Conservation (phyloP, 2,113 vertebrate genomes). For the Notechis scutatus region DNA sequence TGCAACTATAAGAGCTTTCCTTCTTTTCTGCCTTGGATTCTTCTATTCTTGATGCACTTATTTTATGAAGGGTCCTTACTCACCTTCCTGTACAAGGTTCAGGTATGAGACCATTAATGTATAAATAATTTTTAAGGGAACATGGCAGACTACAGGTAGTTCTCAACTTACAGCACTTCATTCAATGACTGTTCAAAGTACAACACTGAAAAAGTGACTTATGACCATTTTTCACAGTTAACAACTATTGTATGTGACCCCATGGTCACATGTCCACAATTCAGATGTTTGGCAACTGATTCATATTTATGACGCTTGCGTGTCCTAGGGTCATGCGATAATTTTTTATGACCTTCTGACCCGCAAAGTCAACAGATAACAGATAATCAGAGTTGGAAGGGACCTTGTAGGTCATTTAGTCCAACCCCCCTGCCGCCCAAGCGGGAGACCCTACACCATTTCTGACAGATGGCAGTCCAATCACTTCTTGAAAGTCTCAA, state of each 20-base stretch:
- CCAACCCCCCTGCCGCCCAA: too few species aligned
- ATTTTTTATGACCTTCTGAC: neutral
- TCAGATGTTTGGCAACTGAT: neutral
- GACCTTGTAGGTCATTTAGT: too few species aligned
- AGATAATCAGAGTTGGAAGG: too few species aligned
- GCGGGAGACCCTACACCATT: too few species aligned
- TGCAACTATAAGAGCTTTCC: neutral
- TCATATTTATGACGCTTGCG: neutral
- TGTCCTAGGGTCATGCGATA: neutral
- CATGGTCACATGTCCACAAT: neutral
- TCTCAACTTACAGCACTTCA: neutral
- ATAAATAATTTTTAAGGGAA: neutral
- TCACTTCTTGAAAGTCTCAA: too few species aligned
- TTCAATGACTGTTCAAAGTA: neutral
- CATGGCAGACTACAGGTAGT: neutral
- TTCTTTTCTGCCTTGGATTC: neutral
- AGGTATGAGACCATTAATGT: neutral
- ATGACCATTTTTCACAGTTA: neutral
- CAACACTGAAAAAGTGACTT: neutral
- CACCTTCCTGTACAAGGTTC: neutral
- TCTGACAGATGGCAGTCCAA: too few species aligned
- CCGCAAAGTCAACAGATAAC: neutral
- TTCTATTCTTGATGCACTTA: neutral
- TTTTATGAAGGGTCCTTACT: neutral
- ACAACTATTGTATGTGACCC: neutral